These are phyloP conservation scores for Pseudomugil tenellus DNA, from an alignment of 2,797 vertebrate species.

Conservation along the genomic window DNA sequence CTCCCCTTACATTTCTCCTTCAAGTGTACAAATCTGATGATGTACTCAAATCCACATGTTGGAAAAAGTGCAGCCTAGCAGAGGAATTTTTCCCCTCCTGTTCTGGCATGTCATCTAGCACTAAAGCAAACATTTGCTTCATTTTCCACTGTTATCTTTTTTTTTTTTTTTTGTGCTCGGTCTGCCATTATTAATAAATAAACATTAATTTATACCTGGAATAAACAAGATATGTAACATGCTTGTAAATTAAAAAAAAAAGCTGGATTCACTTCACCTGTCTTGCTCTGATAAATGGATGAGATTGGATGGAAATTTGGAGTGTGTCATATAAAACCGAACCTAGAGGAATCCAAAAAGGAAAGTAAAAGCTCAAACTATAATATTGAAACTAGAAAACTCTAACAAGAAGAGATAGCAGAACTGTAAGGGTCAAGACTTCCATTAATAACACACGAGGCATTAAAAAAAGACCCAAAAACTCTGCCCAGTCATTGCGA, in stretches of 20 bases:
- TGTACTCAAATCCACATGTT: conserved; percentile 34
- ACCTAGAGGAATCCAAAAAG: not conserved
- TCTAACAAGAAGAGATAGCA: conserved; percentile 17
- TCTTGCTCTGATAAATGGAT: not conserved
- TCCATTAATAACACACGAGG: conserved; percentile 43
- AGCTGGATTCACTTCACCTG: not conserved
- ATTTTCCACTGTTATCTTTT: conserved; percentile 42
- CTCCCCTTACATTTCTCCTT: conserved; percentile 67
- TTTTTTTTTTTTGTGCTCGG: not conserved
- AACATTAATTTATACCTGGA: not conserved
- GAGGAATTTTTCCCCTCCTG: conserved; percentile 33
- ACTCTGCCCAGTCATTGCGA: conserved; percentile 10
- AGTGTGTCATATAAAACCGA: not conserved
- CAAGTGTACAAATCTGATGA: conserved; percentile 18
- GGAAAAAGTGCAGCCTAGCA: conserved; percentile 40
- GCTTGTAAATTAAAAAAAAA: not conserved
- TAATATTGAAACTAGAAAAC: not conserved
- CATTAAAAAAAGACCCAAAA: conserved; percentile 30
- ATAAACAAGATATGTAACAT: not conserved
- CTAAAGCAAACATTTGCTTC: conserved; percentile 43
- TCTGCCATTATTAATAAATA: conserved; percentile 11
- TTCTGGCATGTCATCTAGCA: conserved; percentile 32
- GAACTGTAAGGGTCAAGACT: conserved; percentile 52
- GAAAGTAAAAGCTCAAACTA: conserved; percentile 1
- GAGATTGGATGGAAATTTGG: not conserved